Base-by-base conservation (phyloP, 2,797 vertebrate genomes). In the Ctenosaura bakeri region DNA sequence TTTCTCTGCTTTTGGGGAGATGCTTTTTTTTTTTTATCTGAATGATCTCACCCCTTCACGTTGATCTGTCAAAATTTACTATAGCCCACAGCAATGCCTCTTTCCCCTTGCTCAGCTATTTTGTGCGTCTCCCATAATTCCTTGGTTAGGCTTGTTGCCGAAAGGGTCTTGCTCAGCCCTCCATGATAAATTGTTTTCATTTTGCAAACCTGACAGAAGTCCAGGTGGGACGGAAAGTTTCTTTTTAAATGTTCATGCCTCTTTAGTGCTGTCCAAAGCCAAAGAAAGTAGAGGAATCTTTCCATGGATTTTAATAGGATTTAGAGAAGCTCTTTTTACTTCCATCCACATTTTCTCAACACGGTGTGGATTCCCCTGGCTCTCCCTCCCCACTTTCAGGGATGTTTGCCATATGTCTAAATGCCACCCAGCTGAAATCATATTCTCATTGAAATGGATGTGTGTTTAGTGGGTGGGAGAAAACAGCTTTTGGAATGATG, bases 371-470 rank as follows among this genome's bases (percentile, higher is more conserved):
- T 42, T 85, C 54, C 69, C 16, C 54, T 35, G 35, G 46, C 14
- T 38, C 18, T 24, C 12, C 52, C 52, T 56, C 69, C 6, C 50
- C n/a, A 54, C 52, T 89, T 32, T n/a, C 7, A 1, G 35, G 59
- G 29, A 74, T 85, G 50, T 76, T 83, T 90, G 12, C 83, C 54
- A 85, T 42, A 82, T 88, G 73, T 82, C 32, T 54, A 50, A 87
- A 87, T 76, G 52, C 26, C 62, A 84, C 29, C 83, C 81, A 90
- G 64, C 64, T 92, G 32, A 38, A 85, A 88, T 66, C 29, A 83
- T 83, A 87, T 20, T 52, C 71, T 50, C n/a, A 0, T 50, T 86
- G 50, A 69, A 89, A 87, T 77, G 32, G 56, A 59, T 82, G 50
- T 54, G 38, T 82, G 69, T 85, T 50, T 85, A 32, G 8, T 59